Evolutionary conservation across 2,113 vertebrate species (phyloP).

Genomic region (Trogon surrucura): DNA sequence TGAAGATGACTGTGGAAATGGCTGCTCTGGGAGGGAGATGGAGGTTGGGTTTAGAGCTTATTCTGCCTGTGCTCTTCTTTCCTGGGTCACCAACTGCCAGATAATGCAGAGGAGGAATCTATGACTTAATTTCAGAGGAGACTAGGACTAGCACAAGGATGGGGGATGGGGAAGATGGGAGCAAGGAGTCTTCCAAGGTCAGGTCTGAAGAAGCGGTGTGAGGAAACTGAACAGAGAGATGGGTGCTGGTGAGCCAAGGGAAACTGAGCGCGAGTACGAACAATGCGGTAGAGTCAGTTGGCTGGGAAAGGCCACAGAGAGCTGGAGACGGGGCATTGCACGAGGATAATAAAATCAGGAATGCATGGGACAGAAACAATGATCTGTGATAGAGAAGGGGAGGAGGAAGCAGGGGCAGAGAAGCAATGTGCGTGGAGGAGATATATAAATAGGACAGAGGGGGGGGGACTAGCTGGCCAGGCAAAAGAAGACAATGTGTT

Average conservation of each 20-base stretch:
- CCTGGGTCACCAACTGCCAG: neutral
- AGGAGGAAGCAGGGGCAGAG: neutral
- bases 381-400: neutral
- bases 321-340: neutral
- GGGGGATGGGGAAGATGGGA: neutral
- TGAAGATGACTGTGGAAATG: neutral
- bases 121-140: neutral
- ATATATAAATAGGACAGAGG: neutral
- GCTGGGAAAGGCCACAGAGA: neutral
- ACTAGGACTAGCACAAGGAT: neutral
- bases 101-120: neutral
- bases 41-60: neutral
- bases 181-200: neutral
- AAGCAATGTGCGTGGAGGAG: neutral
- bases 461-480: neutral
- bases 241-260: neutral
- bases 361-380: neutral
- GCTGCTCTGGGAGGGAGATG: neutral
- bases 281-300: neutral
- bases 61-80: neutral
- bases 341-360: neutral
- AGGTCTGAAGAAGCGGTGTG: accelerated
- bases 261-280: neutral
- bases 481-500: neutral
- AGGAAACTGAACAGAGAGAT: neutral